Conservation (phyloP, 2,797 vertebrate genomes). For the Rhynchotus rufescens region DNA sequence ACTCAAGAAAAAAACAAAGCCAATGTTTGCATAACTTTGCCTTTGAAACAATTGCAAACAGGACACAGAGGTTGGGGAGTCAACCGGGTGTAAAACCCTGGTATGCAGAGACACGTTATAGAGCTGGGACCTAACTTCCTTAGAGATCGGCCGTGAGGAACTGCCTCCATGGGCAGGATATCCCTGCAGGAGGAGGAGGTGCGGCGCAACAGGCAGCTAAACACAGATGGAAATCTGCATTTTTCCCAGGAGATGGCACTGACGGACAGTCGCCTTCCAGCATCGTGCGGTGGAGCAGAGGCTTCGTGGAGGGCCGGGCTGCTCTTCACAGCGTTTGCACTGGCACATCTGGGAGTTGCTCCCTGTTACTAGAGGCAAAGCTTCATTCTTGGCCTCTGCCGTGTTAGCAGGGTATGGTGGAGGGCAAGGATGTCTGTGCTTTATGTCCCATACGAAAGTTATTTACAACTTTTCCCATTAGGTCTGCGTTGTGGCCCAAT, state of each 20-base stretch:
- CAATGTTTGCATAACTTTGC: background rate
- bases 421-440: background rate
- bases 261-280: conserved; percentile 19
- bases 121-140: background rate
- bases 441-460: background rate
- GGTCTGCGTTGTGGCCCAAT: background rate
- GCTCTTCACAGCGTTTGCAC: background rate
- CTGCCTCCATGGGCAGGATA: background rate
- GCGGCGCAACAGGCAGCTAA: background rate
- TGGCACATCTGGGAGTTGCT: background rate
- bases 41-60: background rate
- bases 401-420: background rate
- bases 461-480: background rate
- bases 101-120: background rate
- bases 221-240: background rate
- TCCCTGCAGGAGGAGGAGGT: background rate
- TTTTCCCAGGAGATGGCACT: conserved; percentile 69
- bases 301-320: background rate
- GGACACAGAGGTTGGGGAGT: background rate
- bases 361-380: background rate
- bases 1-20: background rate
- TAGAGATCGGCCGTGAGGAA: background rate
- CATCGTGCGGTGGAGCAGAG: fast-evolving
- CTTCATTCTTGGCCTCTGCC: background rate
- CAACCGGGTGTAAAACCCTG: background rate